phyloP scores from a whole-genome alignment of 2,888 invertebrate genomes.

The Dryocosmus kuriphilus region DNA sequence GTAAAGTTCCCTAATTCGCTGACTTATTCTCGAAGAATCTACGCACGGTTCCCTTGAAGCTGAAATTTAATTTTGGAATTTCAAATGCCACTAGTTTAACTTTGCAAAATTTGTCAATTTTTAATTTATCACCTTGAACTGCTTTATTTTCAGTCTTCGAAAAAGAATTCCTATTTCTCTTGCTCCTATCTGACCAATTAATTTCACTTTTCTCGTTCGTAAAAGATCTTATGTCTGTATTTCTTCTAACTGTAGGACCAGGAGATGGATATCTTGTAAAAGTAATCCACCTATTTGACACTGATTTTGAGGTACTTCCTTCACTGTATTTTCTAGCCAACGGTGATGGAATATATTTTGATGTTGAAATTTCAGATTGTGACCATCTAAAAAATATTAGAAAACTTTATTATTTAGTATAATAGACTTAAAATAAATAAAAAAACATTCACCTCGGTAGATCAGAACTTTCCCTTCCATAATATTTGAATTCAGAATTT shows the following conservation, averaged over 20 bases:
- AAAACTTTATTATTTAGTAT: background rate
- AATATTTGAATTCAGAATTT: slow-evolving; percentile 12
- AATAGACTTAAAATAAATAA: background rate
- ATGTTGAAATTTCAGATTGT: slow-evolving; percentile 55
- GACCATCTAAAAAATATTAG: background rate
- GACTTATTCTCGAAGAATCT: slow-evolving; percentile 60
- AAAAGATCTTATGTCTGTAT: slow-evolving; percentile 31
- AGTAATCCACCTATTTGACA: slow-evolving; percentile 61
- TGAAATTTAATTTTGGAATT: background rate
- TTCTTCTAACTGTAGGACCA: slow-evolving; percentile 46
- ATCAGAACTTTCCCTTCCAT: background rate
- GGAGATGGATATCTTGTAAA: slow-evolving; percentile 64
- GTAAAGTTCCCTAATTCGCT: slow-evolving; percentile 69
- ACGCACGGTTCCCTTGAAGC: slow-evolving; percentile 39
- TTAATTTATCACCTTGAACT: background rate
- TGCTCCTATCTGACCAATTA: slow-evolving; percentile 4
- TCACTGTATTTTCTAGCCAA: slow-evolving; percentile 58
- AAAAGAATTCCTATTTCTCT: background rate
- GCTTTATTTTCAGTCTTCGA: background rate
- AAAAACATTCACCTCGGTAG: background rate
- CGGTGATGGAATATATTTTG: slow-evolving; percentile 60
- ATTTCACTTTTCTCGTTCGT: background rate
- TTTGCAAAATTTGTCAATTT: background rate
- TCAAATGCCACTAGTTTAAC: background rate
- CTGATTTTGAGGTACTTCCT: slow-evolving; percentile 41